Base-by-base conservation (phyloP, 2,113 vertebrate species). In the Carassius auratus region DNA sequence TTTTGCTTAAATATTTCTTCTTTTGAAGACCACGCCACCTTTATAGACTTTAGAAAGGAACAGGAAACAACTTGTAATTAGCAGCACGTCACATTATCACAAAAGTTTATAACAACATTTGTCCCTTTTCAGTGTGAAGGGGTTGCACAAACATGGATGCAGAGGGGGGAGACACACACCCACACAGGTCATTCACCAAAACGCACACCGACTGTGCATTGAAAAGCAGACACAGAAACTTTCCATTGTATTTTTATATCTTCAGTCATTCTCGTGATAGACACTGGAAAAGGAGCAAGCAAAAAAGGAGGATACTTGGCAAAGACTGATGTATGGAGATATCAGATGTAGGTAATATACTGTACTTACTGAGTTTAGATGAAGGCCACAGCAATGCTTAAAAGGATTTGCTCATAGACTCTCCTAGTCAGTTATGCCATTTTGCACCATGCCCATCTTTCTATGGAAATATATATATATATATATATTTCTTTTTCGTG, bases 171-270 rank as follows among this genome's bases (percentile, higher is more conserved):
- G 86, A 80, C 64, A 78, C 62, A 74, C 79, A 81, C 50, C 52
- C 76, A 77, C 57, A 48, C 75, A 55, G 14, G 87, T 91, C 92
- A 92, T 91, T 94, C 94, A 91, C 95, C 94, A 75, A 91, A 93
- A 93, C 84, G 88, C 95, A 96, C 94, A 7, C 93, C 91, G 92
- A 92, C 94, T 96, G 96, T 96, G 97, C 96, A 36, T 91, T 93
- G 91, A 95, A 96, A 96, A 96, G 97, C 95, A 96, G 92, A 95
- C 96, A 95, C 94, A 94, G 92, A 94, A 95, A 93, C 95, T 57
- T 42, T 83, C 66, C 66, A 23, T 69, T 94, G 86, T 85, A 91
- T 48, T 90, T 94, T 89, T 94, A 96, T 94, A 94, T 95, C 48
- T 80, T 88, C 87, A 90, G 57, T 80, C 66, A 26, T 57, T 79